A percentile compares a stretch with the other conserved stretches of the same genome.
These are phyloP conservation scores for Ornithoptera alexandrae DNA, from an alignment of 2,888 invertebrate species.

Conservation along the genomic window DNA sequence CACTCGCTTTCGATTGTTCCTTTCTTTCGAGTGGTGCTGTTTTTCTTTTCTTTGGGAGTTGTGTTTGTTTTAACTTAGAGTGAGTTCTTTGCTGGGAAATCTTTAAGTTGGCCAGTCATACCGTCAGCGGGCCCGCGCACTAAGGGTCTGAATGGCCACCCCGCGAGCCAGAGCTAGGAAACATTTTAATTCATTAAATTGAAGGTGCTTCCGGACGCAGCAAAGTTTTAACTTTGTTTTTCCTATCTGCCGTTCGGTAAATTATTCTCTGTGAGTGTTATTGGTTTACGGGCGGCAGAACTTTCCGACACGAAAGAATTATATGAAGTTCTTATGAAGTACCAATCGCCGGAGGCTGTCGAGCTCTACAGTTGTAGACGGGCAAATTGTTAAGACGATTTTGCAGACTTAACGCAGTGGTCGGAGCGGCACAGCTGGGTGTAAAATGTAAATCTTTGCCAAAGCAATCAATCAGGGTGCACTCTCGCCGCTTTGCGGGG, in stretches of 20 bases:
- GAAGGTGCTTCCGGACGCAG: slow-evolving; percentile 19
- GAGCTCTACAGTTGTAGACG: background rate
- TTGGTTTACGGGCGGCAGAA: slow-evolving; percentile 1
- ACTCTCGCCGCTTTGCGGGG: slow-evolving; percentile 68
- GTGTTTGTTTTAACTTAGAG: slow-evolving; percentile 45
- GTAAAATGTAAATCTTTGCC: slow-evolving; percentile 49
- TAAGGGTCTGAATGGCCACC: slow-evolving; percentile 13
- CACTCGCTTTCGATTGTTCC: slow-evolving; percentile 48
- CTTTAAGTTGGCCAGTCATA: slow-evolving; percentile 33
- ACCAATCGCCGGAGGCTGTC: background rate
- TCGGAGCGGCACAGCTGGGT: background rate
- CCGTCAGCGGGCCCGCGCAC: slow-evolving; percentile 15
- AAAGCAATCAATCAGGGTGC: slow-evolving; percentile 74
- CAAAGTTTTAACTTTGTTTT: slow-evolving; percentile 27
- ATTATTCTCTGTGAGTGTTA: slow-evolving; percentile 16
- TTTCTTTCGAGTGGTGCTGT: slow-evolving; percentile 40
- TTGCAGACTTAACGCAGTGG: background rate
- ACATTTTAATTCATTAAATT: slow-evolving; percentile 27
- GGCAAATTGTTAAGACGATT: background rate
- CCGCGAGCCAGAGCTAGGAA: background rate
- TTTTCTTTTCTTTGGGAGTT: slow-evolving; percentile 38
- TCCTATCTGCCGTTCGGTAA: slow-evolving; percentile 24
- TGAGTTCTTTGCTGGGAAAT: slow-evolving; percentile 39
- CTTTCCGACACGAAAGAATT: background rate
- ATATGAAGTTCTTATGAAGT: background rate